These are phyloP conservation scores for Apogon hyalosoma DNA, from an alignment of 2,797 vertebrate genomes.

Conservation along the genomic window DNA sequence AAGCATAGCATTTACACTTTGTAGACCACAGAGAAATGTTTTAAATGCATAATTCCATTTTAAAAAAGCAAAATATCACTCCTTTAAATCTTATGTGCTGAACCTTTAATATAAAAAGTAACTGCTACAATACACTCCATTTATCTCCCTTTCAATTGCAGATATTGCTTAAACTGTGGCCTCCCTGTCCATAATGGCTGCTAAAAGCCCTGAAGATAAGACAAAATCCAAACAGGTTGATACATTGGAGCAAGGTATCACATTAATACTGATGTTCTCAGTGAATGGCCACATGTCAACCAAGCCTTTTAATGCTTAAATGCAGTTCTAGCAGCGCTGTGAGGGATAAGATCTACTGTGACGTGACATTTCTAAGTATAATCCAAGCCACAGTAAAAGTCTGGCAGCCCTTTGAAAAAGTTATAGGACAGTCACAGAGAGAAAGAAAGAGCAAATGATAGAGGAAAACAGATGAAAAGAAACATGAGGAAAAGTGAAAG, in stretches of 20 bases:
- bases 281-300: not conserved
- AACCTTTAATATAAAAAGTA: too few relatives aligned
- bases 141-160: too few relatives aligned
- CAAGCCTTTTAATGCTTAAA: not conserved
- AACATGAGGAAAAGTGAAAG: conserved; percentile 2
- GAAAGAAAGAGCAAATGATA: conserved; percentile 24
- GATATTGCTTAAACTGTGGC: too few relatives aligned
- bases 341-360: conserved; percentile 36
- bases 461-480: conserved; percentile 15
- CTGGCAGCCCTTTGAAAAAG: conserved; percentile 22
- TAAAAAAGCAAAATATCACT: too few relatives aligned
- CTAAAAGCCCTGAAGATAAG: not conserved
- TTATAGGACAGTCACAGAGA: not conserved
- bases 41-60: too few relatives aligned
- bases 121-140: too few relatives aligned
- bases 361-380: conserved; percentile 53
- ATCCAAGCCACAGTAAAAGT: conserved; percentile 21
- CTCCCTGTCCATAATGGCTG: not conserved
- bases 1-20: too few relatives aligned
- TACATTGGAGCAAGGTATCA: conserved; percentile 2
- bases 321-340: conserved; percentile 3
- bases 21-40: too few relatives aligned
- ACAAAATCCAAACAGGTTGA: not conserved
- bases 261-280: not conserved
- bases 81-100: too few relatives aligned